Base-by-base conservation (phyloP, 2,797 vertebrate genomes). In the Xerus rutilus region DNA sequence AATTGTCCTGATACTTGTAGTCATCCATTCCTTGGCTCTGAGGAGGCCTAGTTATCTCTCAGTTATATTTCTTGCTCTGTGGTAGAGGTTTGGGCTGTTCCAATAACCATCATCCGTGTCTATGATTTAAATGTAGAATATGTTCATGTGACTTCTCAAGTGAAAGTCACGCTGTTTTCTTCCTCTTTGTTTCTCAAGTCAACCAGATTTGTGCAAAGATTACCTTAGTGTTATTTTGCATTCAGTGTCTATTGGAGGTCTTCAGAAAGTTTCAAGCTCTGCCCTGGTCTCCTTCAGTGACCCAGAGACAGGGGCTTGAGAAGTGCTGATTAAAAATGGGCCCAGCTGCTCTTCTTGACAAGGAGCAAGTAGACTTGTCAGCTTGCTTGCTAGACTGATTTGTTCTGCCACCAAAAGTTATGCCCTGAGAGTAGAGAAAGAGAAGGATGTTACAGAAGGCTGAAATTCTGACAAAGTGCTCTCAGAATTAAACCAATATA, bases 41-140 rank as follows among this genome's bases (percentile, higher is more conserved):
- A 25, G 72, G 77, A 43, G 94, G 96, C n/a, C 93, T 89, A 70
- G 73, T 93, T 59, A 91, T 86, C 14, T 97, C 97, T 72, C 92
- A 64, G 97, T 98, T 97, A 97, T 97, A 95, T 97, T 95, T 49
- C 85, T 97, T 79, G 98, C 94, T 82, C 99, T 96, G 97, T 99
- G 99, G 97, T 98, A 99, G 96, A 99, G 97, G 54, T 98, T 97
- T 81, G 97, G 91, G 52, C 98, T 99, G 97, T 99, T 99, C 96
- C 99, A 99, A 89, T 99, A 99, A 82, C 99, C 98, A 98, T 99
- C 99, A 97, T 99, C 99, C 99, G 99, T 99, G 59, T 96, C 91
- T 99, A 98, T 82, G 0, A 20, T 94, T 95, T 94, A 77, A 94
- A 52, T 5, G 54, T n/a, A 59, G 86, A 8, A 25, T 76, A 45